These are phyloP conservation scores for Argya squamiceps DNA, from an alignment of 2,797 vertebrate species.

Conservation along the genomic window DNA sequence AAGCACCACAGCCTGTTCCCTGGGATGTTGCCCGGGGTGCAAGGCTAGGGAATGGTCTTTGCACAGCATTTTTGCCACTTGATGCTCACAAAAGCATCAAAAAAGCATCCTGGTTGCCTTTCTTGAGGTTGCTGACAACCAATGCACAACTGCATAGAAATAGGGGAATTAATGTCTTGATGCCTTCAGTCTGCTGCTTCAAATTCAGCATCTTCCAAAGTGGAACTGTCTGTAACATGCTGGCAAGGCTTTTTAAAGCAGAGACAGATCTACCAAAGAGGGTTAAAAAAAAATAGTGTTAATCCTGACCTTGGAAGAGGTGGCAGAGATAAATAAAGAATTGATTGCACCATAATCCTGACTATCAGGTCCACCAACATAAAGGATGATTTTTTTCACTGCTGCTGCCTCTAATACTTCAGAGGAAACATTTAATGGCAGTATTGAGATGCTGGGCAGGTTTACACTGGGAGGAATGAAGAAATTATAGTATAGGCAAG, in stretches of 20 bases:
- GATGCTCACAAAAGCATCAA: not conserved
- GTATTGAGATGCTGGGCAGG: not conserved
- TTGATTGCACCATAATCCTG: not conserved
- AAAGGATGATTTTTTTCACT: not conserved
- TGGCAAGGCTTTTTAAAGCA: not conserved
- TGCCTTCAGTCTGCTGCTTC: not conserved
- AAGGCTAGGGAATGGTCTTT: not conserved
- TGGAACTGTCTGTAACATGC: not conserved
- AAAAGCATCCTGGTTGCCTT: not conserved
- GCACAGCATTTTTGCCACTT: not conserved
- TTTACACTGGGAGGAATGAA: not conserved
- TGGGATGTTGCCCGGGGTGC: fast-evolving
- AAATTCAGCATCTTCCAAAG: not conserved
- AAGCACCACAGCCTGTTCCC: not conserved
- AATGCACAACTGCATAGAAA: not conserved
- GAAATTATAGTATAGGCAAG: not conserved
- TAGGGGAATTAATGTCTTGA: not conserved
- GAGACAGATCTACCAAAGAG: not conserved
- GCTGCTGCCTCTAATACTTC: not conserved
- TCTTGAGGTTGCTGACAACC: not conserved
- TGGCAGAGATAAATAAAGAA: not conserved
- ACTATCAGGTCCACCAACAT: not conserved
- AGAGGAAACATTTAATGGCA: not conserved
- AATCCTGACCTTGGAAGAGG: not conserved
- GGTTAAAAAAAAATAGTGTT: fast-evolving